Percentiles rank a stretch among this genome's conserved stretches.
These are phyloP conservation scores for Piezodorus guildinii DNA, from an alignment of 1,140 invertebrate species.

Conservation along the genomic window DNA sequence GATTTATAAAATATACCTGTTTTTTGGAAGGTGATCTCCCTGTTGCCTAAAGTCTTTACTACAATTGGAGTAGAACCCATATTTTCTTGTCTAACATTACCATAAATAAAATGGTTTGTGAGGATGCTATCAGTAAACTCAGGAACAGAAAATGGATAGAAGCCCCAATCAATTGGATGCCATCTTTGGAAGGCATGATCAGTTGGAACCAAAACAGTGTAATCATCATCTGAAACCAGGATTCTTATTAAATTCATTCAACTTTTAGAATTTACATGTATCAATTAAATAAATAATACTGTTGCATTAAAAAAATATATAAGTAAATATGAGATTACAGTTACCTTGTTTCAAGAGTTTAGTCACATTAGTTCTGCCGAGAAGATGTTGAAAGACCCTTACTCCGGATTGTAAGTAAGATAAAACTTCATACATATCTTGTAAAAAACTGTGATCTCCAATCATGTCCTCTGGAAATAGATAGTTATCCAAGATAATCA, in stretches of 20 bases:
- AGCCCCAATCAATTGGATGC: slow-evolving; percentile 57
- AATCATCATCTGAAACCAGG: slow-evolving; percentile 38
- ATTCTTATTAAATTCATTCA: background rate
- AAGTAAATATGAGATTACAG: background rate
- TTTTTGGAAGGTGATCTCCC: slow-evolving; percentile 41
- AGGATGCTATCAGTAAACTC: slow-evolving; percentile 49
- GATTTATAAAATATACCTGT: slow-evolving; percentile 37
- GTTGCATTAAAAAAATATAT: no score
- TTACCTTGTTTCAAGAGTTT: slow-evolving; percentile 42
- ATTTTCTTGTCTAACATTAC: slow-evolving; percentile 42
- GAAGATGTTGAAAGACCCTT: slow-evolving; percentile 49
- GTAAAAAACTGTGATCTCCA: slow-evolving; percentile 36
- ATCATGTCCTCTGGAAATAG: slow-evolving; percentile 35
- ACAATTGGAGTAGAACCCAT: slow-evolving; percentile 35
- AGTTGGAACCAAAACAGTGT: slow-evolving; percentile 48
- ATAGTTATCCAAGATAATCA: slow-evolving; percentile 40
- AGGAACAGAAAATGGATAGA: slow-evolving; percentile 52
- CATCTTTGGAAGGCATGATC: slow-evolving; percentile 51
- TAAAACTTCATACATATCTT: slow-evolving; percentile 45
- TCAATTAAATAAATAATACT: no score
- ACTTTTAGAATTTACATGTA: no score
- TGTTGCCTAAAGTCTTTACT: slow-evolving; percentile 43
- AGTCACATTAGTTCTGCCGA: slow-evolving; percentile 46
- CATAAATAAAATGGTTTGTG: slow-evolving; percentile 47
- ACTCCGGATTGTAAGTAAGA: slow-evolving; percentile 47